These are phyloP conservation scores for Electrona antarctica DNA, from an alignment of 2,113 vertebrate genomes.

Conservation along the genomic window DNA sequence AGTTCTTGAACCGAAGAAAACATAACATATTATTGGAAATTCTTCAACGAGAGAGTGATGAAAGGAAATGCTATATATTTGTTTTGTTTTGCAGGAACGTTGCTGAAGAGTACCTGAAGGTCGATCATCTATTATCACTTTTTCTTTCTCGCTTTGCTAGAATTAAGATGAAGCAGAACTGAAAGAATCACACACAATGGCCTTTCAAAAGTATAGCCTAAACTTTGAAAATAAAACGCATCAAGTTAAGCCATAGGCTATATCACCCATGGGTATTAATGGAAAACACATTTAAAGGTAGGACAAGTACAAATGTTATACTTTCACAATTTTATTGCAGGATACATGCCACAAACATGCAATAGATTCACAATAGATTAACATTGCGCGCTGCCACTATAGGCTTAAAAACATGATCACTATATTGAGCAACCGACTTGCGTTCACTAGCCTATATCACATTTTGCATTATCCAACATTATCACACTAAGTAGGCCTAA, in stretches of 20 bases:
- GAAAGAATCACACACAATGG: too few species aligned
- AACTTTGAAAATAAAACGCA: too few species aligned
- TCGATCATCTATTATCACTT: too few species aligned
- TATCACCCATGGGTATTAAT: neutral
- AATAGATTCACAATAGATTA: conserved; percentile 72
- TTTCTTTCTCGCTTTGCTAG: too few species aligned
- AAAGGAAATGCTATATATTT: too few species aligned
- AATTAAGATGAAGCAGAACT: too few species aligned
- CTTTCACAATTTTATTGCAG: conserved; percentile 90
- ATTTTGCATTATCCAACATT: conserved; percentile 42
- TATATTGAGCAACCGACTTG: conserved; percentile 56
- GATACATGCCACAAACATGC: conserved; percentile 99
- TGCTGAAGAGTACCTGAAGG: too few species aligned
- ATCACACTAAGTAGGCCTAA: conserved; percentile 48
- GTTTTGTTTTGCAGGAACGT: too few species aligned
- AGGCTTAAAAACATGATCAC: conserved; percentile 61
- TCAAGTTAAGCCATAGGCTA: neutral
- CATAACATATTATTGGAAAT: too few species aligned
- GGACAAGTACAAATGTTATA: conserved; percentile 28
- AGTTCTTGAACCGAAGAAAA: too few species aligned
- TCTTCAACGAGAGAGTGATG: too few species aligned
- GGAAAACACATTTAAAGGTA: neutral
- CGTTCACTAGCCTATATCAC: conserved; percentile 48
- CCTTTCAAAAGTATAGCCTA: too few species aligned
- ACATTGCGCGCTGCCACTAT: conserved; percentile 64